Conservation (phyloP, 64 coral and sea anemone genomes). For the Montipora cactus region DNA sequence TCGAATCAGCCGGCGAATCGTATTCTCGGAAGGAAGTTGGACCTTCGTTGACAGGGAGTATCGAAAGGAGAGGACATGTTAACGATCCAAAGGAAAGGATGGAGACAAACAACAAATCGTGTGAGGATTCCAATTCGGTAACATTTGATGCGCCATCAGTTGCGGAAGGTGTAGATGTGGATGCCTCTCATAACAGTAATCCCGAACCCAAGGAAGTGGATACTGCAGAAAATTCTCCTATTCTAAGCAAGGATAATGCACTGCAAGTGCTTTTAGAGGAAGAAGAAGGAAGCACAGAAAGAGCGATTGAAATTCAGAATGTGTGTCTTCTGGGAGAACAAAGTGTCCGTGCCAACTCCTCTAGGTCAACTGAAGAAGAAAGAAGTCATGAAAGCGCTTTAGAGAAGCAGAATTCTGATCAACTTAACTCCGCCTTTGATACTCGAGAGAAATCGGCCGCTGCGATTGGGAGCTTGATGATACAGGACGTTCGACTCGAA, state of each 20-base stretch:
- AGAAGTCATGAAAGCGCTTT: background rate
- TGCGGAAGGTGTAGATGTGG: background rate
- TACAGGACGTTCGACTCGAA: background rate
- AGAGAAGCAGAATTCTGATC: background rate
- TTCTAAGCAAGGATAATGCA: slow-evolving; percentile 1
- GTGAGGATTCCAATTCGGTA: background rate
- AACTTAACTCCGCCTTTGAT: background rate
- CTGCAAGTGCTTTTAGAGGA: slow-evolving; percentile 18
- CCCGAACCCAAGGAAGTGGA: background rate
- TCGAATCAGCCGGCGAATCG: background rate
- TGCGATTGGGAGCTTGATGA: background rate
- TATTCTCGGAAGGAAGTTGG: background rate
- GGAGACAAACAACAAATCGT: background rate
- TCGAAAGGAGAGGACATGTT: background rate
- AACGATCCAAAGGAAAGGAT: background rate
- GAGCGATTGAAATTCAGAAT: background rate
- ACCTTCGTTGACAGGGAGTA: background rate
- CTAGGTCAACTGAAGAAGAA: no score
- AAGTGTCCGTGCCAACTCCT: no score
- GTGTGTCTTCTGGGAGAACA: background rate
- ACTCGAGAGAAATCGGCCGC: background rate
- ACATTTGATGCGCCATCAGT: background rate
- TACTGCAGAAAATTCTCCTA: background rate
- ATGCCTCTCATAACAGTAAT: background rate
- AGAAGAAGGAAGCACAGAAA: background rate